A percentile compares a stretch with the other conserved stretches of the same genome.
Conservation (phyloP, 2,888 invertebrate genomes). For the Meiosimyza decipiens region DNA sequence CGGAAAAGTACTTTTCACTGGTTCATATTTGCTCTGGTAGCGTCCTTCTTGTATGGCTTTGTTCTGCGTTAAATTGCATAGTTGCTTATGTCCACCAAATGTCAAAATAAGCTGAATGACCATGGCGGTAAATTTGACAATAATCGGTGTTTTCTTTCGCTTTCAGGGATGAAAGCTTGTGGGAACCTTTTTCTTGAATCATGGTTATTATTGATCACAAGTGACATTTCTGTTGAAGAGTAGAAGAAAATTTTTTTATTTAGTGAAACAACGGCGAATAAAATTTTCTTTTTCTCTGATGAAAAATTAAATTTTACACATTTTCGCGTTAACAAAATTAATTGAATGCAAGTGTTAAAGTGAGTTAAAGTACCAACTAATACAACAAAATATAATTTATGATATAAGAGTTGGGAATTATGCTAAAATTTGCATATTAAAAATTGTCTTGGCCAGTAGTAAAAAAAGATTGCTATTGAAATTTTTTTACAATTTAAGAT, state of each 20-base stretch:
- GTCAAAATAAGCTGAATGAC: background rate
- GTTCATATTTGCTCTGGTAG: too few species aligned
- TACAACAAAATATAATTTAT: background rate
- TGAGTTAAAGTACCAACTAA: conserved; percentile 10
- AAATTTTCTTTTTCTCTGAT: conserved; percentile 41
- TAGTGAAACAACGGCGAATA: conserved; percentile 36
- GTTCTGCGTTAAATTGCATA: too few species aligned
- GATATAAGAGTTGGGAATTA: background rate
- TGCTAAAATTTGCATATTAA: background rate
- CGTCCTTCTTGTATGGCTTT: too few species aligned
- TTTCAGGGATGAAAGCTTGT: too few species aligned
- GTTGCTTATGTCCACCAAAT: background rate
- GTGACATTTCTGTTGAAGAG: conserved; percentile 46
- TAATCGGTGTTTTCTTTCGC: too few species aligned
- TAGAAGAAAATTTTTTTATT: conserved; percentile 28
- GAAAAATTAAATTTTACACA: conserved; percentile 38
- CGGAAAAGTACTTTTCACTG: too few species aligned
- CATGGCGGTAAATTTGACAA: too few species aligned
- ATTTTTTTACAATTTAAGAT: conserved; percentile 11
- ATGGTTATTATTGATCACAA: conserved; percentile 46
- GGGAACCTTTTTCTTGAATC: too few species aligned
- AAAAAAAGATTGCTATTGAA: conserved; percentile 1
- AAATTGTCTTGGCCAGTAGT: too few species aligned
- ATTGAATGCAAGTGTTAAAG: conserved; percentile 29
- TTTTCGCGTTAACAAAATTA: conserved; percentile 16